These are phyloP conservation scores for Eupithecia inturbata DNA, from an alignment of 2,888 invertebrate species.

Conservation along the genomic window DNA sequence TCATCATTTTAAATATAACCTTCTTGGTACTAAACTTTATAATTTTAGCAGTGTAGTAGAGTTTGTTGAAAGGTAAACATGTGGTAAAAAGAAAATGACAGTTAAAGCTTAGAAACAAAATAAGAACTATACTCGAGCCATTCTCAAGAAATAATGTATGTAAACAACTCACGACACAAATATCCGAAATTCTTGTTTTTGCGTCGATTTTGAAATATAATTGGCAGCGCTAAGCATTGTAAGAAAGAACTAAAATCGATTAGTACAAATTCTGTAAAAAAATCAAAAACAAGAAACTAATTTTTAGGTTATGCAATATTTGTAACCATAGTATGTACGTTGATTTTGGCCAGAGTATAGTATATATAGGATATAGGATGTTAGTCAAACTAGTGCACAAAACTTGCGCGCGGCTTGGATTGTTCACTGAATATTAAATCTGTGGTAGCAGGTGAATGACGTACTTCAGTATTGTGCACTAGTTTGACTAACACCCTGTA, in stretches of 20 bases:
- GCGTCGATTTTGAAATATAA: background rate
- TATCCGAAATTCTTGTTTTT: background rate
- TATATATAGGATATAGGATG: no score
- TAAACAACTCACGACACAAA: background rate
- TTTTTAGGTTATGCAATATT: background rate
- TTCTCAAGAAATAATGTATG: background rate
- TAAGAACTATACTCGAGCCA: background rate
- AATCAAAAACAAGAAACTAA: background rate
- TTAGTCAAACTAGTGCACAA: no score
- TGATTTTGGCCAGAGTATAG: background rate
- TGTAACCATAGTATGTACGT: background rate
- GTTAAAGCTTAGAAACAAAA: background rate
- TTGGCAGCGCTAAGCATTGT: background rate
- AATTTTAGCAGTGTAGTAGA: conserved; percentile 55
- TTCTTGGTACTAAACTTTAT: background rate
- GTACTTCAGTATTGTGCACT: no score
- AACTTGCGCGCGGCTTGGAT: no score
- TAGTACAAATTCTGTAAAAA: background rate
- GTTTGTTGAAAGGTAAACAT: background rate
- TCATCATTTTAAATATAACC: conserved; percentile 11
- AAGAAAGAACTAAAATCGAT: background rate
- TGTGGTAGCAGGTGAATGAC: no score
- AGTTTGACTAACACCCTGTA: no score
- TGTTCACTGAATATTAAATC: no score
- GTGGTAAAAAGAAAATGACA: background rate